Percentiles rank a stretch among this genome's conserved stretches.
Evolutionary conservation across 1,140 invertebrate genomes (phyloP).

Genomic region (Brevipalpus yothersi): DNA sequence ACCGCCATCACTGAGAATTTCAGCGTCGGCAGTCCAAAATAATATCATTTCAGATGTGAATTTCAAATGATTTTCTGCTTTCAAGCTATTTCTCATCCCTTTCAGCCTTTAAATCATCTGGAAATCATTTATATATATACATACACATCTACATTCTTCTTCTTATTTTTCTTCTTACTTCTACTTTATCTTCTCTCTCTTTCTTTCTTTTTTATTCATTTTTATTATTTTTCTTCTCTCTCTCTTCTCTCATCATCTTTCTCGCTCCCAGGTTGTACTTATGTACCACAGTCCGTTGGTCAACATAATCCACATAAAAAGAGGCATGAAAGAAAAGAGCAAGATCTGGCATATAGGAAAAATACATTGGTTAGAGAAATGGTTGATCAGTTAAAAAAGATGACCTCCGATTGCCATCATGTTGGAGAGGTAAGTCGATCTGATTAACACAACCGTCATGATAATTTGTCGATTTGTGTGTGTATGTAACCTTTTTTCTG

Average conservation of each 20-base stretch:
- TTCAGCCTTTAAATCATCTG: too few relatives aligned
- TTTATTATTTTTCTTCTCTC: neutral
- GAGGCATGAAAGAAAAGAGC: conserved; percentile 80
- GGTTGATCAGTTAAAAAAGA: neutral
- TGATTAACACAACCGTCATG: too few relatives aligned
- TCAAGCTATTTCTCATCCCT: too few relatives aligned
- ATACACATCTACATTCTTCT: neutral
- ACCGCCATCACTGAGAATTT: too few relatives aligned
- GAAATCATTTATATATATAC: too few relatives aligned
- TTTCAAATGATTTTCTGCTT: too few relatives aligned
- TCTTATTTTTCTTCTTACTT: neutral
- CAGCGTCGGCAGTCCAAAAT: too few relatives aligned
- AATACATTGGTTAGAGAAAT: conserved; percentile 34
- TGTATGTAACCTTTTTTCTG: too few relatives aligned
- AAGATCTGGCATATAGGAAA: conserved; percentile 52
- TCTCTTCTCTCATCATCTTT: neutral
- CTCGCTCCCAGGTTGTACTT: conserved; percentile 42
- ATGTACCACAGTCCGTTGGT: conserved; percentile 80
- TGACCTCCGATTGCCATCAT: neutral
- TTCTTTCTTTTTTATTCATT: neutral
- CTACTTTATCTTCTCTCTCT: neutral
- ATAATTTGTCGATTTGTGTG: too few relatives aligned
- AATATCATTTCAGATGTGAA: too few relatives aligned
- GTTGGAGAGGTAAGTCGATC: neutral
- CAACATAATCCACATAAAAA: conserved; percentile 93